phyloP scores from a whole-genome alignment of 2,113 vertebrate genomes.

The Semnopithecus entellus region DNA sequence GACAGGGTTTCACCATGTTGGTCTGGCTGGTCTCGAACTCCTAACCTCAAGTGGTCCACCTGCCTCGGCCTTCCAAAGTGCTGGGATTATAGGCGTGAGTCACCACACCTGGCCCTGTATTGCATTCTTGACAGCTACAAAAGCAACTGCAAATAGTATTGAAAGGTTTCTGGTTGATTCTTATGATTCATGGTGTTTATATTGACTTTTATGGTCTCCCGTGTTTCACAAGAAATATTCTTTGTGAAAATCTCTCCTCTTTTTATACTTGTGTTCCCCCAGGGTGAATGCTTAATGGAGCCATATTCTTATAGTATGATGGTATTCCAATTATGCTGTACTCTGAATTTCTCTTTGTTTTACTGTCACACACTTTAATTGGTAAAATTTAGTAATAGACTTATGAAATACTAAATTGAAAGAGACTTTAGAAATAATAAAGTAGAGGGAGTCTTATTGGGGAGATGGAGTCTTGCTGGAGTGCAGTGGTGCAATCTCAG shows the following conservation, averaged over 20 bases:
- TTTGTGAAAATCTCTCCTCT: background rate
- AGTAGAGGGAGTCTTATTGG: background rate
- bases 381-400: slow-evolving; percentile 23
- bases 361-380: background rate
- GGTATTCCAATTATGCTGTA: background rate
- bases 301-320: background rate
- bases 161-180: slow-evolving; percentile 4
- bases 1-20: too few species aligned
- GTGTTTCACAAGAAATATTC: background rate
- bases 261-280: background rate
- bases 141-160: background rate
- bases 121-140: background rate
- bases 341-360: background rate
- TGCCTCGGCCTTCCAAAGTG: too few species aligned
- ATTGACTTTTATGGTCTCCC: background rate
- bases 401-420: slow-evolving; percentile 7
- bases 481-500: too few species aligned
- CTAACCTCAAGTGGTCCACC: too few species aligned
- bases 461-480: too few species aligned
- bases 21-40: too few species aligned
- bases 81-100: too few species aligned
- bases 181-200: background rate
- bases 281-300: background rate
- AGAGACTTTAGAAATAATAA: background rate
- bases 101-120: too few species aligned